Evolutionary conservation across 2,888 invertebrate species (phyloP), one percentile per base, ranked within the genome.

Genomic region (Rhodophaea formosa): DNA sequence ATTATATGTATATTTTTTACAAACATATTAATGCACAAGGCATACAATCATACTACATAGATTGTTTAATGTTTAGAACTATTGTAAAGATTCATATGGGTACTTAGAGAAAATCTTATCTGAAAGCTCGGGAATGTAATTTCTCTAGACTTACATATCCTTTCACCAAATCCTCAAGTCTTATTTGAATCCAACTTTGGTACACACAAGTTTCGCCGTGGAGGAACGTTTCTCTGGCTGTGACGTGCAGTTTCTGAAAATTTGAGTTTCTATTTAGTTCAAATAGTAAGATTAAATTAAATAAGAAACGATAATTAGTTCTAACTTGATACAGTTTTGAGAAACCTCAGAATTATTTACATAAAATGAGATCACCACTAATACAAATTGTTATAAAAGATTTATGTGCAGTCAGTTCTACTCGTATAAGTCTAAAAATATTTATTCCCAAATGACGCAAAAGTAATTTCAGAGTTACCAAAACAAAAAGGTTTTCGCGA

Each of bases 121-220:
- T 30, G 57, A 60, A 59, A 62, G 59, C 64, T 54, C 56, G 46
- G 64, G 64, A 75, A 73, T 74, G 74, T 68, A 74, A 76, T 71
- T 74, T 69, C 62, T 59, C 59, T 62, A 60, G 60, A 64, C 57
- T 63, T 58, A 57, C 62, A 57, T 60, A 46, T 65, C 66, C 67
- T 63, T 69, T 64, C 69, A 56, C 65, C 60, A 53, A 65, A 70
- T 70, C 60, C 66, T 63, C 60, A 58, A 64, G 59, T 60, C 65
- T 66, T 60, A 63, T 67, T 65, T 59, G 60, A 65, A 67, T 63
- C 62, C 62, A 60, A 65, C 59, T 64, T 66, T 68, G 64, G 58
- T 68, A 72, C 59, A 59, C 53, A 56, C 53, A 59, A 63, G 59
- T 62, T 65, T 57, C 60, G 52, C 59, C 44, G 52, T 59, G 56